phyloP scores from a whole-genome alignment of 1,140 invertebrate genomes.

The Metopolophium dirhodum region DNA sequence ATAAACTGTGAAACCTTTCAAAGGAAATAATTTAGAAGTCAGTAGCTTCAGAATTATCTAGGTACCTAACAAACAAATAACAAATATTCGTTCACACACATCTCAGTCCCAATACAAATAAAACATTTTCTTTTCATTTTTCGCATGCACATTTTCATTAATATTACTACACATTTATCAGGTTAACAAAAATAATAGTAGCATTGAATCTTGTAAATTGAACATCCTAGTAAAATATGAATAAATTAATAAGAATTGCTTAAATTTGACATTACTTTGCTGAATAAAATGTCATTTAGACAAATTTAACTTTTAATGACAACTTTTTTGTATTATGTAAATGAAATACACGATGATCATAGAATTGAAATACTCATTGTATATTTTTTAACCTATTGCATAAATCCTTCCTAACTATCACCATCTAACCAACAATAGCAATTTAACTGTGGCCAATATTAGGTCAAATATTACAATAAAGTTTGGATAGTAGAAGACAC shows the following conservation, averaged over 20 bases:
- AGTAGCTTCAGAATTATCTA: constrained; percentile 41
- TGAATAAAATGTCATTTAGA: not conserved
- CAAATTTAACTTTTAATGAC: not conserved
- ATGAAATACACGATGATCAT: not conserved
- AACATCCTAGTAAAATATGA: constrained; percentile 7
- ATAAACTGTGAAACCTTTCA: constrained; percentile 49
- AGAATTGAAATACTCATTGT: not conserved
- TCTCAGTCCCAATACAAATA: constrained; percentile 35
- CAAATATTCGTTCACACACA: constrained; percentile 38
- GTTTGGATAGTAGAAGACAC: constrained; percentile 34
- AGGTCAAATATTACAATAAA: constrained; percentile 10
- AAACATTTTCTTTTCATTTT: constrained; percentile 40
- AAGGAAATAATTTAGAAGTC: constrained; percentile 46
- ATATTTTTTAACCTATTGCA: not conserved
- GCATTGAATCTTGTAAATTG: not conserved
- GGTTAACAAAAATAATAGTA: constrained; percentile 25
- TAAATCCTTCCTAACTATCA: constrained; percentile 27
- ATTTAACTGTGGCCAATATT: constrained; percentile 10
- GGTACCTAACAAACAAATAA: constrained; percentile 33
- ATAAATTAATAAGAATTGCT: not conserved
- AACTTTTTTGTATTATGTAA: not conserved
- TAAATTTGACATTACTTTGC: constrained; percentile 39
- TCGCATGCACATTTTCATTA: constrained; percentile 45
- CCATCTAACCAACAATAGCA: constrained; percentile 26
- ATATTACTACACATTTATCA: not conserved